These are phyloP conservation scores for Manacus vitellinus DNA, from an alignment of 2,113 vertebrate genomes.

Conservation along the genomic window DNA sequence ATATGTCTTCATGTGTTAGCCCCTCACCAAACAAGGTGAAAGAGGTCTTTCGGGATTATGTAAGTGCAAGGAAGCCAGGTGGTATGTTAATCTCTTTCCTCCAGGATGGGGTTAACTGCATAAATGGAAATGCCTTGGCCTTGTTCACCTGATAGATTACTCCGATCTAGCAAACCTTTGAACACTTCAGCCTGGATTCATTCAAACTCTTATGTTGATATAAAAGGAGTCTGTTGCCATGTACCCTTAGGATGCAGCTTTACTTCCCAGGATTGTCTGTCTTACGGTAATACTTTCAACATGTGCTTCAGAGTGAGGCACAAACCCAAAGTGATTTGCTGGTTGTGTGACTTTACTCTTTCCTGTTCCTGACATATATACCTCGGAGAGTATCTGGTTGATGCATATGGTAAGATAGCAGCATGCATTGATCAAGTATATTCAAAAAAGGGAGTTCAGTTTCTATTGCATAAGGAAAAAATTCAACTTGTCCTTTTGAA, in stretches of 20 bases:
- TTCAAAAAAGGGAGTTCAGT: not conserved
- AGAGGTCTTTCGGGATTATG: not conserved
- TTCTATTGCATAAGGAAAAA: not conserved
- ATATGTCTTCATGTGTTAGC: not conserved
- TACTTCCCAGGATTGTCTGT: not conserved
- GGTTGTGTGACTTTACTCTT: not conserved
- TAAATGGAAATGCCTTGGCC: not conserved
- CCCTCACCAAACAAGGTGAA: not conserved
- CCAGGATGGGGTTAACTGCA: not conserved
- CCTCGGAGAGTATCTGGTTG: not conserved
- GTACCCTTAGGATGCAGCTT: not conserved
- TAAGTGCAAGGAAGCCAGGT: not conserved
- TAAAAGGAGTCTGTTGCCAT: not conserved
- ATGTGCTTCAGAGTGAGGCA: not conserved
- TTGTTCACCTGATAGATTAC: not conserved
- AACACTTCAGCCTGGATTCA: not conserved
- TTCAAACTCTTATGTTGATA: not conserved
- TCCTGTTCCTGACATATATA: not conserved
- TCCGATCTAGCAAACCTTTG: not conserved
- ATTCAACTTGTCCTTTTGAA: not conserved
- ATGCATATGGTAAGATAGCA: not conserved
- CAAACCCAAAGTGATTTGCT: not conserved
- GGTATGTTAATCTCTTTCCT: not conserved
- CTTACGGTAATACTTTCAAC: not conserved
- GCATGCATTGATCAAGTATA: not conserved